phyloP scores from a whole-genome alignment of 1,140 invertebrate species.

The Drosophila serrata region DNA sequence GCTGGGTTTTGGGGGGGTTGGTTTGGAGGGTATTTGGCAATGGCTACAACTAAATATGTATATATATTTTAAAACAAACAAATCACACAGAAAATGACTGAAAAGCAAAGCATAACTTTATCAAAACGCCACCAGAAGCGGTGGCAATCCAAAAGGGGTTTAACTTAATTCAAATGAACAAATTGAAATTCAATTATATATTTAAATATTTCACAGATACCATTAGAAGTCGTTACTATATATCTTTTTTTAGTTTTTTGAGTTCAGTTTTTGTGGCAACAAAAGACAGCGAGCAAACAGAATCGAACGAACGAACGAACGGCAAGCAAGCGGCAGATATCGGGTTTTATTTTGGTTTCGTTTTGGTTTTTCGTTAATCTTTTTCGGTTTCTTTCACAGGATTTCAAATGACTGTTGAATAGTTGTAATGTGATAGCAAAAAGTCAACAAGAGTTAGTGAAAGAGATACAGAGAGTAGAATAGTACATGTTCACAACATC shows the following conservation, averaged over 20 bases:
- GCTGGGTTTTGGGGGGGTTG: background rate
- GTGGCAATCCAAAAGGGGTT: slow-evolving; percentile 3
- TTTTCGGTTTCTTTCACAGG: slow-evolving; percentile 52
- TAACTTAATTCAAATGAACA: slow-evolving; percentile 39
- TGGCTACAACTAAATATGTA: slow-evolving; percentile 59
- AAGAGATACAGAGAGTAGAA: slow-evolving; percentile 64
- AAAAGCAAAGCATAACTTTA: slow-evolving; percentile 48
- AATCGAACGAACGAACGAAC: slow-evolving; percentile 63
- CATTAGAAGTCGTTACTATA: slow-evolving; percentile 37
- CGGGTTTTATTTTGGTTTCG: slow-evolving; percentile 67
- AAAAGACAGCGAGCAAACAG: slow-evolving; percentile 78
- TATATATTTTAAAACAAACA: slow-evolving; percentile 72
- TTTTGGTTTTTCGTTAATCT: slow-evolving; percentile 34
- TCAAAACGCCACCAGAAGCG: slow-evolving; percentile 12
- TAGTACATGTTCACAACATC: slow-evolving; percentile 84
- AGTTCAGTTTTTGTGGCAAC: slow-evolving; percentile 67
- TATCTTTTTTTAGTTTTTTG: background rate
- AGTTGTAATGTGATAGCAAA: slow-evolving; percentile 60
- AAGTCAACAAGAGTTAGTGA: slow-evolving; percentile 68
- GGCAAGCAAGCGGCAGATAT: slow-evolving; percentile 75
- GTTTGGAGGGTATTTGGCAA: too few relatives aligned
- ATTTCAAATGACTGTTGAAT: slow-evolving; percentile 46
- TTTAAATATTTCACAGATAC: slow-evolving; percentile 43
- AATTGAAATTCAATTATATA: slow-evolving; percentile 32
- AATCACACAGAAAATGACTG: slow-evolving; percentile 58